Evolutionary conservation across 2,113 vertebrate genomes (phyloP).

Genomic region (Cisticola juncidis): DNA sequence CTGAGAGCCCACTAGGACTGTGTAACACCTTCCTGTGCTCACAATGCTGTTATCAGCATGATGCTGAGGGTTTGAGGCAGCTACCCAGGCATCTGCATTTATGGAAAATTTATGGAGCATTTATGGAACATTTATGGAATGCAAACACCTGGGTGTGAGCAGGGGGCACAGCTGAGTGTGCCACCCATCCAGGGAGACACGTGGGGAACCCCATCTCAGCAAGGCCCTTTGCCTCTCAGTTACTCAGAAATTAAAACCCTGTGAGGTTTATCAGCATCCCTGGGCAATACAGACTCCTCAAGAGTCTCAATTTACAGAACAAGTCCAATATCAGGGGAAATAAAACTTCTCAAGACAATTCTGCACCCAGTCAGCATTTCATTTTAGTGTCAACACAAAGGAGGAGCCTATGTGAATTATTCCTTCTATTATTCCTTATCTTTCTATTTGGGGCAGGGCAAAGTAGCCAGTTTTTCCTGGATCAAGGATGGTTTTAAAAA

Average conservation of each 20-base stretch:
- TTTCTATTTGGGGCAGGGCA: neutral
- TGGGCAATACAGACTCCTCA: neutral
- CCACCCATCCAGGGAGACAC: neutral
- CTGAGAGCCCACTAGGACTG: neutral
- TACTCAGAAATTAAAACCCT: neutral
- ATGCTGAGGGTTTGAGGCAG: neutral
- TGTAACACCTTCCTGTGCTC: neutral
- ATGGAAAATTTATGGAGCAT: no score
- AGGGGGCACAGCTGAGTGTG: neutral
- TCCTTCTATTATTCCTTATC: neutral
- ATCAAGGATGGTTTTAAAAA: neutral
- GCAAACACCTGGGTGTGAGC: neutral
- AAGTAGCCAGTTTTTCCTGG: neutral
- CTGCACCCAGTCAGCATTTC: neutral
- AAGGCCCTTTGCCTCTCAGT: neutral
- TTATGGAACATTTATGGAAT: neutral
- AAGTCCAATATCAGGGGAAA: neutral
- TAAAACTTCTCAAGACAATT: neutral
- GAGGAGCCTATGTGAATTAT: neutral
- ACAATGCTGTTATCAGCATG: fast-evolving
- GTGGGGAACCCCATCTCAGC: neutral
- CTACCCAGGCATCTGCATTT: neutral
- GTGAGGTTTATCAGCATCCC: neutral
- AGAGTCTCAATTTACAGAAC: neutral
- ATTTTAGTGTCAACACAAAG: neutral